Base-by-base conservation (phyloP, 2,113 vertebrate genomes). In the Pardalotus punctatus region DNA sequence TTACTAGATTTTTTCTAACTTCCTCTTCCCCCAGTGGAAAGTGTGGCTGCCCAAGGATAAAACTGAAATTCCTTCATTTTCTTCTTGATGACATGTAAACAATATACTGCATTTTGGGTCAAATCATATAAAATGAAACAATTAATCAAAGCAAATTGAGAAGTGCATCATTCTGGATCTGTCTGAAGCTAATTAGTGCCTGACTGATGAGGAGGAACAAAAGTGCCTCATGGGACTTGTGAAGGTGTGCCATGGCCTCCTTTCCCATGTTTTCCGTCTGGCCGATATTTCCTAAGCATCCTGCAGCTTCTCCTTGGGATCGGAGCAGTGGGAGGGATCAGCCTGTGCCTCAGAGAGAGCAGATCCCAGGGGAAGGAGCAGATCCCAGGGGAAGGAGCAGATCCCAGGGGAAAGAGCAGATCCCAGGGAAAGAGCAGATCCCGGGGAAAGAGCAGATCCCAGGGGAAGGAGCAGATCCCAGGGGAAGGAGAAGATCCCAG, bases 1-100 rank as follows among this genome's bases (percentile, higher is more conserved):
- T 31, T 10, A 7, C 10, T 43, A 14, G 21, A n/a, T 12, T 65
- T 79, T 50, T 76, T n/a, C 21, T n/a, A 3, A 3, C n/a, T 67
- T 50, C 11, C 8, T 3, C 7, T 17, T 36, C 11, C 19, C 8
- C 11, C 11, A 19, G 4, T 2, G 2, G 13, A 24, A 80, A 76
- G 5, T 11, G 7, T 40, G 14, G 12, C 20, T 6, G 10, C 2
- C 1, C 4, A 5, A 4, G 7, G 5, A 3, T 77, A 83, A 64
- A 60, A 47, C 14, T 57, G 19, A 84, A 81, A 78, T 61, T 58
- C 11, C 35, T 64, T 43, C 5, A 2, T 65, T 87, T 85, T 35
- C 9, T 11, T 81, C 56, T 66, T 47, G 45, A 33, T 51, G 7
- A 77, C 3, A 14, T 38, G 14, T 21, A 66, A 90, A n/a, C n/a